Percentiles rank a stretch among this genome's conserved stretches.
These are phyloP conservation scores for Peromyscus eremicus DNA, from an alignment of 2,797 vertebrate species.

Conservation along the genomic window DNA sequence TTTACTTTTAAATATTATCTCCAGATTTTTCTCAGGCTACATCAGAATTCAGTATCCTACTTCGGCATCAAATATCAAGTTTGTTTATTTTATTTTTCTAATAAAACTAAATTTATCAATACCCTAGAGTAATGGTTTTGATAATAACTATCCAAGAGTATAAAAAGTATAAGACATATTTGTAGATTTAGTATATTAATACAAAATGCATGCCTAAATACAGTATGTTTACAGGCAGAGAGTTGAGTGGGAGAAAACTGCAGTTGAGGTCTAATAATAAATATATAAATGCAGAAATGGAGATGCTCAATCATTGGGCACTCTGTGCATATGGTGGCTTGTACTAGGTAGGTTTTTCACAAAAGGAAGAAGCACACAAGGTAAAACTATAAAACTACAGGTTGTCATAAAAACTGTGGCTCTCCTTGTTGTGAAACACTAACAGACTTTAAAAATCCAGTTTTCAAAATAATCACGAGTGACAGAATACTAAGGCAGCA, in stretches of 20 bases:
- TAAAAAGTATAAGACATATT: conserved; percentile 98
- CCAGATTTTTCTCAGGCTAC: not conserved
- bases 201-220: conserved; percentile 98
- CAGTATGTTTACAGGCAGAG: conserved; percentile 88
- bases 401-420: conserved; percentile 54
- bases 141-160: conserved; percentile 92
- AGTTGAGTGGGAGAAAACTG: conserved; percentile 87
- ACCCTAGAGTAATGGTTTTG: conserved; percentile 88
- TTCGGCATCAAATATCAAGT: too few relatives aligned
- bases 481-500: conserved; percentile 36
- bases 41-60: too few relatives aligned
- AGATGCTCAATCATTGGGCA: not conserved
- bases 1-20: not conserved
- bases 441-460: conserved; percentile 61
- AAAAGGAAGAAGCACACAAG: conserved; percentile 60
- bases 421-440: conserved; percentile 47
- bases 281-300: too few relatives aligned
- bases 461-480: conserved; percentile 73
- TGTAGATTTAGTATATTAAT: conserved; percentile 92
- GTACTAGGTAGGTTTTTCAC: not conserved
- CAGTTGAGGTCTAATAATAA: conserved; percentile 79
- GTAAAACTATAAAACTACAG: conserved; percentile 69
- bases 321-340: not conserved
- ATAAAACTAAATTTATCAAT: conserved; percentile 90
- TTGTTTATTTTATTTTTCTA: conserved; percentile 81